phyloP scores from a whole-genome alignment of 1,140 invertebrate species.

The Portunus trituberculatus region DNA sequence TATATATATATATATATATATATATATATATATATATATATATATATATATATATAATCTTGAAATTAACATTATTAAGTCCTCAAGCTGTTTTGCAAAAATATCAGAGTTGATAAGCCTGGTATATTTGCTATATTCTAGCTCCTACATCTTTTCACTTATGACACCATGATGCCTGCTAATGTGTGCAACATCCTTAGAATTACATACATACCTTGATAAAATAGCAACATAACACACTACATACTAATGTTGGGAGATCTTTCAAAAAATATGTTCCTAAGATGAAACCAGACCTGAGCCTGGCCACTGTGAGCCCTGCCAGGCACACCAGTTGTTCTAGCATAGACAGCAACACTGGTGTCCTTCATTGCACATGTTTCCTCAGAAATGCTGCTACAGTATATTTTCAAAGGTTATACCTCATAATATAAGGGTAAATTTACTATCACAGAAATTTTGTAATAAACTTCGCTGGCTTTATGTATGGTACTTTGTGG shows the following conservation, averaged over 20 bases:
- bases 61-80: background rate
- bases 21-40: conserved; percentile 31
- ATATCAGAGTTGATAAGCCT: background rate
- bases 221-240: background rate
- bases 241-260: background rate
- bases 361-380: background rate
- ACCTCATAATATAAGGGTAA: conserved; percentile 12
- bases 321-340: background rate
- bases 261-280: background rate
- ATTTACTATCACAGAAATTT: background rate
- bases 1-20: conserved; percentile 27
- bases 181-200: background rate
- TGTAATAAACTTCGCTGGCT: background rate
- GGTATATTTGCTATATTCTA: conserved; percentile 10
- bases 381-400: background rate
- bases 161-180: conserved; percentile 20
- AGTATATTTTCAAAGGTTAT: background rate
- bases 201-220: background rate
- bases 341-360: background rate
- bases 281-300: background rate
- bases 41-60: background rate
- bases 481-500: background rate
- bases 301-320: background rate
- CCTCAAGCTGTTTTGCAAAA: background rate
- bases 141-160: background rate